Evolutionary conservation across 2,797 vertebrate species (phyloP).

Genomic region (Bradypodion pumilum): DNA sequence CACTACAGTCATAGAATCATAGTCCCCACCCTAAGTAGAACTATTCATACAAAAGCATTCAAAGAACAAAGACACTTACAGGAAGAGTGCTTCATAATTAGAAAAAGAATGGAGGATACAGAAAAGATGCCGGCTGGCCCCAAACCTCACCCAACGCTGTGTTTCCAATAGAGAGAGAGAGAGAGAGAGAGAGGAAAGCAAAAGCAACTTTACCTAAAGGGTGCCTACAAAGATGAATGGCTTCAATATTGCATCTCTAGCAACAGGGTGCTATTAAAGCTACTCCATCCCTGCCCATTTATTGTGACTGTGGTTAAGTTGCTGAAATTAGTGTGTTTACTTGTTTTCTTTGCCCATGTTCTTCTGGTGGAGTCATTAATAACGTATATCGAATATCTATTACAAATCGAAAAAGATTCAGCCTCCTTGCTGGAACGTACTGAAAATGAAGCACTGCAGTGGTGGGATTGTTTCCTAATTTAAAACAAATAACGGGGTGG

Average conservation of each 20-base stretch:
- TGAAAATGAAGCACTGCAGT: constrained; percentile 57
- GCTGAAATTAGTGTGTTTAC: constrained; percentile 50
- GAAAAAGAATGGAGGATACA: too few species aligned
- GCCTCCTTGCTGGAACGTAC: constrained; percentile 31
- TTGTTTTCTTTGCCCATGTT: constrained; percentile 52
- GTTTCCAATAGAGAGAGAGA: not conserved
- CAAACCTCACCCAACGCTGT: too few species aligned
- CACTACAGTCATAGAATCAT: too few species aligned
- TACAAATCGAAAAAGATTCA: constrained; percentile 51
- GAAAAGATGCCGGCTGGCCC: too few species aligned
- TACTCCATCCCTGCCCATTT: not conserved
- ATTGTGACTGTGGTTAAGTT: constrained; percentile 16
- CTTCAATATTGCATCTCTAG: constrained; percentile 2
- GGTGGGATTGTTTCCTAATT: constrained; percentile 57
- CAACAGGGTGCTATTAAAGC: not conserved
- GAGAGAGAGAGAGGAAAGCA: not conserved
- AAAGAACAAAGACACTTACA: too few species aligned
- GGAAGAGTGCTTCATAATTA: too few species aligned
- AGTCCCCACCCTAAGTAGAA: too few species aligned
- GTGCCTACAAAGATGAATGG: constrained; percentile 3
- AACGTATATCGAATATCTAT: constrained; percentile 58
- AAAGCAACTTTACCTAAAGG: not conserved
- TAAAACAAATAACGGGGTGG: constrained; percentile 20
- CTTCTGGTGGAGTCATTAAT: constrained; percentile 53
- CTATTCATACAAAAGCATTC: too few species aligned